Evolutionary conservation across 2,113 vertebrate species (phyloP), one percentile per base, ranked within the genome.

Genomic region (Rutilus rutilus): DNA sequence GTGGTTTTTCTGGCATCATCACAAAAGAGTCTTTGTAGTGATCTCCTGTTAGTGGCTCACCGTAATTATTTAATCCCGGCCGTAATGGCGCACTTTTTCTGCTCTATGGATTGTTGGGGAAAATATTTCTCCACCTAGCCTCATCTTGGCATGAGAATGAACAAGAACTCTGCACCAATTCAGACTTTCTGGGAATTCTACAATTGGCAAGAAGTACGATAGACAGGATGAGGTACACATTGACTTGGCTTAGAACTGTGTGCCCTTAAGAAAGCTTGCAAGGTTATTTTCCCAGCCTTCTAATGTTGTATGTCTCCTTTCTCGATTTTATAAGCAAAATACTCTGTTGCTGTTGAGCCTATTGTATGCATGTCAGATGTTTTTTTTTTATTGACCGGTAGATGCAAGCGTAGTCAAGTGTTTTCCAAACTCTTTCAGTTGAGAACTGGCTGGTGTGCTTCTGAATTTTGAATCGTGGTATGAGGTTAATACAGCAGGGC

Each of bases 31-130:
- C 90, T 91, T 90, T 93, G 90, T 92, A 78, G 79, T 80, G 69
- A 90, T 91, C 65, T 87, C 89, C 87, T 90, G 81, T 85, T 87
- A 87, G 88, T 87, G 82, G 78, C 85, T 59, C 80, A 67, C 71
- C 36, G 62, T 91, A 89, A 92, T 92, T 92, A 92, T 90, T 92
- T 90, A 92, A 93, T 92, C 89, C 83, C 50, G 25, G 60, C 4
- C 39, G 80, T 88, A 86, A 88, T 89, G 54, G 60, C 12, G 2
- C 54, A 75, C 52, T 78, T 89, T 42, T 85, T 86, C 82, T 54
- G 65, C 62, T 90, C 12, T 36, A 50, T 52, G 80, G 36, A 74
- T 82, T 85, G 62, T 80, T 86, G 57, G 82, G 84, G 85, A 88
- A 90, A 90, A 91, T 89, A 89, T 86, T 89, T 76, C 74, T 84